Percentiles rank a stretch among this genome's conserved stretches.
Conservation (phyloP, 2,888 invertebrate genomes). For the Malthinus seriepunctatus region DNA sequence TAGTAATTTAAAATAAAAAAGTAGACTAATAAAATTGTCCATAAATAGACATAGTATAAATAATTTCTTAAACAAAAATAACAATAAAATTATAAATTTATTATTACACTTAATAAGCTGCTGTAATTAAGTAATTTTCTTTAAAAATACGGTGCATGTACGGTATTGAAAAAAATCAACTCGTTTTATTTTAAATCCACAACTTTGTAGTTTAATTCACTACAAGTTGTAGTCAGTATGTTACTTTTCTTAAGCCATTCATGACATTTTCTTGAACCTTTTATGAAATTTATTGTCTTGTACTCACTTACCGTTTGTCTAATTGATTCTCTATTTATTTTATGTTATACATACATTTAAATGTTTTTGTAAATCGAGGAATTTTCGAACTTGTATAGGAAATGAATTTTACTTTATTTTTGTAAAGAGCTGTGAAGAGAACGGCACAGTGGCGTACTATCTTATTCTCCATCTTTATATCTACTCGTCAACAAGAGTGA, state of each 20-base stretch:
- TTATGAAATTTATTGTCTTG: slow-evolving; percentile 2
- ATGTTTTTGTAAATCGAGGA: too few species aligned
- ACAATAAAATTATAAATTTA: too few species aligned
- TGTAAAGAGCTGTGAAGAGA: background rate
- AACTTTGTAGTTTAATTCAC: slow-evolving; percentile 2
- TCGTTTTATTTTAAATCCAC: background rate
- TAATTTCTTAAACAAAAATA: background rate
- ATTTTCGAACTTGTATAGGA: background rate
- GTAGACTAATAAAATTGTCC: too few species aligned
- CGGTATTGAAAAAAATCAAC: too few species aligned
- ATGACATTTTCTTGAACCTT: background rate
- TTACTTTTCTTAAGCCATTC: slow-evolving; percentile 1
- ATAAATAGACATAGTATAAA: too few species aligned
- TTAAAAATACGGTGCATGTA: too few species aligned
- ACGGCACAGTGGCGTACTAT: background rate
- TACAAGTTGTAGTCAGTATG: background rate
- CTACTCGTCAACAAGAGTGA: too few species aligned
- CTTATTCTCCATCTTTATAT: too few species aligned
- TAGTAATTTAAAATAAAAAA: too few species aligned
- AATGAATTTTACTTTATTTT: background rate
- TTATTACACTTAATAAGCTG: too few species aligned
- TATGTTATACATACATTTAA: background rate
- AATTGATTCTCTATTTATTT: background rate
- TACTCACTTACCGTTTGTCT: background rate
- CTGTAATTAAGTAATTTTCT: too few species aligned